Percentiles rank a stretch among this genome's conserved stretches.
Evolutionary conservation across 1,140 invertebrate species (phyloP).

Genomic region (Brachionus plicatilis): DNA sequence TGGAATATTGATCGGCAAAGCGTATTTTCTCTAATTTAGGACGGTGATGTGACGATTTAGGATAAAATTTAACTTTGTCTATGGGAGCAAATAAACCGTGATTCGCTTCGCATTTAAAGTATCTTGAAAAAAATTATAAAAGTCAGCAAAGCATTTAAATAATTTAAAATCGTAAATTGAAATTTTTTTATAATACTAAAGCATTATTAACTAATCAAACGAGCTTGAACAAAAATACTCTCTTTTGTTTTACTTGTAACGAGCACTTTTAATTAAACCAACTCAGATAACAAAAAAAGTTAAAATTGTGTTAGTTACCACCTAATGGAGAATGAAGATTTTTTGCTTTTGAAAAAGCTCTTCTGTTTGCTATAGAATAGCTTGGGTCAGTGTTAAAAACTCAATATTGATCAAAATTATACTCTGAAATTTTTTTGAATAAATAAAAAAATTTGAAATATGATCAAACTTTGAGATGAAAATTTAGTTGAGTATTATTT

Average conservation of each 20-base stretch:
- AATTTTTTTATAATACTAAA: not conserved
- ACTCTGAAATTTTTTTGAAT: not conserved
- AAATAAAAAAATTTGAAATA: not conserved
- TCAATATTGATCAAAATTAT: not conserved
- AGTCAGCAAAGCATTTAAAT: not conserved
- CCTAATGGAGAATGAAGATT: not conserved
- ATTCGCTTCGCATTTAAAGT: slow-evolving; percentile 50
- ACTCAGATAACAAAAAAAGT: not conserved
- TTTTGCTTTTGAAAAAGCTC: not conserved
- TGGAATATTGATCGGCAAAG: not conserved
- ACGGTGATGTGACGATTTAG: not conserved
- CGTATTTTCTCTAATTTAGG: not conserved
- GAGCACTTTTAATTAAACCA: not conserved
- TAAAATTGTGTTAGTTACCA: not conserved
- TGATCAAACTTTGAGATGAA: not conserved
- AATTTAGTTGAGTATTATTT: not conserved
- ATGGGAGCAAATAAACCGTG: slow-evolving; percentile 54
- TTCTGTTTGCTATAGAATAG: too few species aligned
- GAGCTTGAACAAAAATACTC: not conserved
- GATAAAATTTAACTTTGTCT: slow-evolving; percentile 46
- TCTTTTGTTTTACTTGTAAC: not conserved
- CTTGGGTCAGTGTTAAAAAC: not conserved
- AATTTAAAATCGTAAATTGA: not conserved
- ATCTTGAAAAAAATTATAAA: slow-evolving; percentile 42
- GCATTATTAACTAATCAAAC: slow-evolving; percentile 32